Evolutionary conservation across 2,888 invertebrate genomes (phyloP), one percentile per base, ranked within the genome.

Genomic region (Melipona beecheii): DNA sequence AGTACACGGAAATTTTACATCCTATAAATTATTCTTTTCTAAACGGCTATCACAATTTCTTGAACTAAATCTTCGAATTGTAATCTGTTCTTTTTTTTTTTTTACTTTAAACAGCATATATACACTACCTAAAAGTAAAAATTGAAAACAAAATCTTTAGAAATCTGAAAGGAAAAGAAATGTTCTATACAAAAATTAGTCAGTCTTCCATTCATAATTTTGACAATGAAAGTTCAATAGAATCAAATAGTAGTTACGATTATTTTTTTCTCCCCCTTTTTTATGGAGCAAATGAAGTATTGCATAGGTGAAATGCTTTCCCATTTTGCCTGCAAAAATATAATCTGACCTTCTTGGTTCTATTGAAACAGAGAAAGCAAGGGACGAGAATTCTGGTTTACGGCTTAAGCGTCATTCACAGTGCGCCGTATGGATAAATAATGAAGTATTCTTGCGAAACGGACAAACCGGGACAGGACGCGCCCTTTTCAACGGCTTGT

Each of bases 401-500:
- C 24, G 75, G 71, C 79, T 89, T 77, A 87, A 75, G 79, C 75
- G 58, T 50, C 75, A 70, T 74, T 84, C 81, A 75, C 75, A 77
- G 78, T 80, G 80, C 21, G 52, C 70, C 73, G 66, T 70, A 85
- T 77, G 64, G 81, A 81, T 70, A 85, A 85, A 78, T 84, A 89
- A 86, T 64, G 68, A 88, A 73, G 64, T 79, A 82, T 76, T 85
- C 85, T 85, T 81, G 66, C 43, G 73, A 72, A 82, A 75, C 43
- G 62, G 56, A n/a, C 31, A 52, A 77, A 56, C 52, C 66, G 27
- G 79, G 68, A 64, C 80, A 72, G 83, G 62, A 82, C 70, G 86
- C 31, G 54, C 81, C 81, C 76, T 81, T 87, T 84, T 79, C 81
- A 81, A 79, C 60, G 70, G 81, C 68, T 78, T 87, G 82, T 78